These are phyloP conservation scores for Strix uralensis DNA, from an alignment of 2,113 vertebrate species.

Conservation along the genomic window DNA sequence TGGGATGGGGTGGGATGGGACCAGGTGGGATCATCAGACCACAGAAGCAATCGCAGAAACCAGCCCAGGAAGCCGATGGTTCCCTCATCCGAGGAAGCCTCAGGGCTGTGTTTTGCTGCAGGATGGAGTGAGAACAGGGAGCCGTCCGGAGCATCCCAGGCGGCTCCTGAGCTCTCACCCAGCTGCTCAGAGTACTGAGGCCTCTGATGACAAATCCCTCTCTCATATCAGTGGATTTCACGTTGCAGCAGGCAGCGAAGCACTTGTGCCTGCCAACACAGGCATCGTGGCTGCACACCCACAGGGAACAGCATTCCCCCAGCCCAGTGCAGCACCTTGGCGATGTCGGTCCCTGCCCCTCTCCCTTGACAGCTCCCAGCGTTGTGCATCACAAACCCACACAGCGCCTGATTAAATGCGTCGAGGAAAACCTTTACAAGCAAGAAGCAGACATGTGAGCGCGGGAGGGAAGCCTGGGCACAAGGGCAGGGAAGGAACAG, in stretches of 20 bases:
- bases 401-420: not conserved
- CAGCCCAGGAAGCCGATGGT: not conserved
- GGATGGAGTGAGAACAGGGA: not conserved
- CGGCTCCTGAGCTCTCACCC: not conserved
- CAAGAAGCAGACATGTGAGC: not conserved
- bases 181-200: not conserved
- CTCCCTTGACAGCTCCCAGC: not conserved
- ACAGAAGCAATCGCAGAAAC: not conserved
- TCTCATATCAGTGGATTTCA: not conserved
- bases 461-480: not conserved
- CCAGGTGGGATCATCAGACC: not conserved
- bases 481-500: not conserved
- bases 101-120: not conserved
- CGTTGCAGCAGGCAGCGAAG: not conserved
- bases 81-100: fast-evolving
- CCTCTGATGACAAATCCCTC: not conserved
- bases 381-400: not conserved
- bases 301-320: not conserved
- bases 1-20: too few species aligned
- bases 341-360: not conserved
- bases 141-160: not conserved
- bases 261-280: not conserved
- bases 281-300: not conserved
- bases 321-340: not conserved
- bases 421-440: not conserved